Percentiles rank a stretch among this genome's conserved stretches.
phyloP scores from a whole-genome alignment of 2,888 invertebrate species.

The Tinea trinotella region DNA sequence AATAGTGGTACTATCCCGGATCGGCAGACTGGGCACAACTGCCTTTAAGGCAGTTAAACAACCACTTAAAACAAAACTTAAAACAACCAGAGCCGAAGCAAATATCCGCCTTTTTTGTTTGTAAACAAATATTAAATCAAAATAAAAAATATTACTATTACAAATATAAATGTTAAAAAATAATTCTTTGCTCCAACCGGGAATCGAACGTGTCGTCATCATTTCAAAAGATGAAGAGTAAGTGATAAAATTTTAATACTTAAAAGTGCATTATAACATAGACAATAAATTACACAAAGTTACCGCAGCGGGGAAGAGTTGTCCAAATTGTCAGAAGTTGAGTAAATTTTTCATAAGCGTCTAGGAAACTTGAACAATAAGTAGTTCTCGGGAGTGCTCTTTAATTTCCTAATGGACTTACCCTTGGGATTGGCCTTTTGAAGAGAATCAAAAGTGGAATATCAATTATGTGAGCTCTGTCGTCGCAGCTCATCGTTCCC shows the following conservation, averaged over 20 bases:
- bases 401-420: constrained; percentile 45
- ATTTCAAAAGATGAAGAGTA: not conserved
- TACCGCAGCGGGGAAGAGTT: not conserved
- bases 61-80: no score
- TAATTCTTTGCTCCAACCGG: no score
- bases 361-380: constrained; percentile 13
- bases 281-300: not conserved
- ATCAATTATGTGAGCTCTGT: constrained; percentile 18
- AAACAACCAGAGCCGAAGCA: no score
- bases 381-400: constrained; percentile 23
- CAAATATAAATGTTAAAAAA: no score
- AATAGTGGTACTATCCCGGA: no score
- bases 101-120: no score
- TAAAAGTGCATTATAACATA: not conserved
- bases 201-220: not conserved
- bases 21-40: no score
- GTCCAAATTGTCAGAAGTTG: constrained; percentile 14
- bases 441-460: constrained; percentile 19
- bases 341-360: constrained; percentile 14
- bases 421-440: constrained; percentile 27
- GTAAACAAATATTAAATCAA: no score
- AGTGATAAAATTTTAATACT: not conserved
- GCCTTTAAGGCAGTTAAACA: no score
- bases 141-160: no score
- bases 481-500: constrained; percentile 3